Evolutionary conservation across 1,140 invertebrate genomes (phyloP).

Genomic region (Scaptodrosophila lebanonensis): DNA sequence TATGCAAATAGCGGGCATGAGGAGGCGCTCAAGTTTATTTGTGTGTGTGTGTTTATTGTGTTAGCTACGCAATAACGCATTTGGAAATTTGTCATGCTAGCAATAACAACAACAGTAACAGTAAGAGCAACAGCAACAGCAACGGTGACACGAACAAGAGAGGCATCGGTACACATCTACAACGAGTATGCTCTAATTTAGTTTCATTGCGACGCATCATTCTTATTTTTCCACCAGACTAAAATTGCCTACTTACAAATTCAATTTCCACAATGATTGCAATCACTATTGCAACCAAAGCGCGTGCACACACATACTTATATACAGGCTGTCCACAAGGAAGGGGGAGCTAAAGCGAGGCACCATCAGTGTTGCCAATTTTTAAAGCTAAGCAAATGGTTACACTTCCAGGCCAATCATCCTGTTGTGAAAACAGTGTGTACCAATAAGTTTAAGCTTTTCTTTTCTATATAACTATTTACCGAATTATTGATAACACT

Average conservation of each 20-base stretch:
- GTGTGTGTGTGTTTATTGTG: constrained; percentile 7
- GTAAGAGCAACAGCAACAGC: no score
- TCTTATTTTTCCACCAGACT: constrained; percentile 52
- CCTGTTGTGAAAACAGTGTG: no score
- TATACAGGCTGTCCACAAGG: not conserved
- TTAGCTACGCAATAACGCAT: constrained; percentile 2
- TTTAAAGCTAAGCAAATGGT: no score
- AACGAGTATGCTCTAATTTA: constrained; percentile 35
- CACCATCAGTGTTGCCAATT: no score
- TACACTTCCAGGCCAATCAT: no score
- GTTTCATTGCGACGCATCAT: constrained; percentile 56
- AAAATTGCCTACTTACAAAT: constrained; percentile 68
- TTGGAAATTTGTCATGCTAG: constrained; percentile 16
- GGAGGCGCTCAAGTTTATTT: constrained; percentile 6
- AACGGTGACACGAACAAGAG: no score
- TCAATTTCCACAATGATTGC: constrained; percentile 70
- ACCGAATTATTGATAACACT: no score
- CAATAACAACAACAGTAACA: constrained; percentile 11
- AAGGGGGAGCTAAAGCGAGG: constrained; percentile 3
- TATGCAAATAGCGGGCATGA: constrained; percentile 47
- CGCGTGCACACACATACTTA: no score
- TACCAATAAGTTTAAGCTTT: no score
- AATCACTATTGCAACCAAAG: constrained; percentile 45
- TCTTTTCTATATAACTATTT: no score
- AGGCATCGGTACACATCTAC: no score